Percentiles rank a stretch among this genome's conserved stretches.
Conservation (phyloP, 2,888 invertebrate genomes). For the Megastigmus dorsalis region DNA sequence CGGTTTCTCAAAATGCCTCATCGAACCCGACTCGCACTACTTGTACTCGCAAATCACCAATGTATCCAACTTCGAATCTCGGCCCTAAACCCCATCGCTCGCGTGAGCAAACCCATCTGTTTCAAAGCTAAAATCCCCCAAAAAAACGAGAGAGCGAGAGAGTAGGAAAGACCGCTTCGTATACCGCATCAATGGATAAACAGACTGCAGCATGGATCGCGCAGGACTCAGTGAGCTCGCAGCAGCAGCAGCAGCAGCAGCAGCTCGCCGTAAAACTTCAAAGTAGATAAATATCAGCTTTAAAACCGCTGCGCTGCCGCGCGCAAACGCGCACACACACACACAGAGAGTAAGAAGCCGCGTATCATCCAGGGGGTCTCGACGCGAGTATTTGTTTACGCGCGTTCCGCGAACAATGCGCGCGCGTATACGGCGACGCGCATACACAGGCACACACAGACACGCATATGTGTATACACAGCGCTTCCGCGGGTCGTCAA, state of each 20-base stretch:
- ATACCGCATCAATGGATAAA: slow-evolving; percentile 2
- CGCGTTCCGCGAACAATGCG: slow-evolving; percentile 45
- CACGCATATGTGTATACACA: too few relatives aligned
- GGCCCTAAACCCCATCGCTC: too few relatives aligned
- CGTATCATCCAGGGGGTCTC: too few relatives aligned
- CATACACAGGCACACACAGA: too few relatives aligned
- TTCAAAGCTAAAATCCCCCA: background rate
- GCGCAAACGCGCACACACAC: background rate
- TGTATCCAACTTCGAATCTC: background rate
- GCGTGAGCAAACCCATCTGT: too few relatives aligned
- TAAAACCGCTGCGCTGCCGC: background rate
- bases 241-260: too few relatives aligned
- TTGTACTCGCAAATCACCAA: background rate
- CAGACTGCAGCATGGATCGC: background rate
- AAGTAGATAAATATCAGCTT: slow-evolving; percentile 49
- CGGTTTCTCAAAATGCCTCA: too few relatives aligned
- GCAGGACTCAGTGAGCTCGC: background rate
- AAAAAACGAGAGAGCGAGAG: background rate
- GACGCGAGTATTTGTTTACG: slow-evolving; percentile 49
- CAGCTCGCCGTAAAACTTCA: slow-evolving; percentile 37
- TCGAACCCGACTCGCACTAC: too few relatives aligned
- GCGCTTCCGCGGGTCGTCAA: slow-evolving; percentile 44
- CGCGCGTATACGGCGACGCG: background rate
- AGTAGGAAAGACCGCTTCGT: background rate
- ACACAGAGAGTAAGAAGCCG: background rate